Evolutionary conservation across 2,888 invertebrate species (phyloP).

Genomic region (Harpalus rubripes): DNA sequence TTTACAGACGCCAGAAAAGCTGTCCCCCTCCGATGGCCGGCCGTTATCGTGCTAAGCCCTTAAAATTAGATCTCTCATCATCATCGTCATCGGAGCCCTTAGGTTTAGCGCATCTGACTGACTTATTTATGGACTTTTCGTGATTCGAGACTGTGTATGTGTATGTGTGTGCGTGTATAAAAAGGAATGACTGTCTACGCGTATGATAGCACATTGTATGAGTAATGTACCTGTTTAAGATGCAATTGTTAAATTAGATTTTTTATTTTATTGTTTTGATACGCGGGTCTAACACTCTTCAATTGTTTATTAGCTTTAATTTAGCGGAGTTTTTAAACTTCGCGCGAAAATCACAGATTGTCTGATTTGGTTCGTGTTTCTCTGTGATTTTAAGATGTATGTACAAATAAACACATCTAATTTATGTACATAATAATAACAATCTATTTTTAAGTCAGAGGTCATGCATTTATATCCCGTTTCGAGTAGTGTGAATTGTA

Average conservation of each 20-base stretch:
- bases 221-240: constrained; percentile 77
- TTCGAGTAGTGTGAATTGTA: constrained; percentile 42
- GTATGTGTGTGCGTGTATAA: constrained; percentile 48
- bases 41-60: constrained; percentile 74
- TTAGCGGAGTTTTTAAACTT: constrained; percentile 23
- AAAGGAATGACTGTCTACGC: constrained; percentile 31
- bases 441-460: constrained; percentile 61
- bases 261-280: constrained; percentile 76
- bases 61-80: constrained; percentile 64
- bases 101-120: constrained; percentile 63
- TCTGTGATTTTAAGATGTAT: constrained; percentile 67
- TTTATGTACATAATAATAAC: constrained; percentile 65
- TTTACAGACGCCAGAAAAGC: constrained; percentile 84
- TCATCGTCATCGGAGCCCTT: constrained; percentile 67
- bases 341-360: constrained; percentile 57
- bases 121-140: constrained; percentile 63
- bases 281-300: constrained; percentile 56
- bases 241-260: constrained; percentile 77
- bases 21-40: constrained; percentile 82
- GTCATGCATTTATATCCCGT: constrained; percentile 50
- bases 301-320: constrained; percentile 55
- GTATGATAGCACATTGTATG: constrained; percentile 55
- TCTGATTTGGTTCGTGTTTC: constrained; percentile 57
- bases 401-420: constrained; percentile 66
- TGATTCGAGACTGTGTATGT: constrained; percentile 56